phyloP scores from a whole-genome alignment of 1,140 invertebrate species.

The Drosophila ercepeae region DNA sequence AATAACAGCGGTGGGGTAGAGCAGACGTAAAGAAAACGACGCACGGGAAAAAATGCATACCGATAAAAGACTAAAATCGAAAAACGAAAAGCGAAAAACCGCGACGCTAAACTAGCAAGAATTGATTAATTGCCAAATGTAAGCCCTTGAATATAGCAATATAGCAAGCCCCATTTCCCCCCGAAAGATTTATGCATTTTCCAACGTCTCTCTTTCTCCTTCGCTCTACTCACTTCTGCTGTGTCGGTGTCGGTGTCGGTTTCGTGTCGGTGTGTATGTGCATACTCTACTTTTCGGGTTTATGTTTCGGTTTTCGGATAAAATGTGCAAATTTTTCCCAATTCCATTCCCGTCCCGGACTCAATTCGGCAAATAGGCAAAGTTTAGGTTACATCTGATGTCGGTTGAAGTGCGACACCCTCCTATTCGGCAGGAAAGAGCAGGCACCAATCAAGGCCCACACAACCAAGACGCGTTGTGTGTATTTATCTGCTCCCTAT shows the following conservation, averaged over 20 bases:
- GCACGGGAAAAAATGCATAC: constrained; percentile 48
- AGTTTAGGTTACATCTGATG: constrained; percentile 7
- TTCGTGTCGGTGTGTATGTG: constrained; percentile 26
- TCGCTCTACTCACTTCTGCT: constrained; percentile 24
- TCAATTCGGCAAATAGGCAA: constrained; percentile 2
- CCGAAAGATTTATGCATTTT: constrained; percentile 46
- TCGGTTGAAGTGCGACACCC: constrained; percentile 27
- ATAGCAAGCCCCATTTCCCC: constrained; percentile 38
- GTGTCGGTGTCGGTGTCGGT: constrained; percentile 14
- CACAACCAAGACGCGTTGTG: constrained; percentile 23
- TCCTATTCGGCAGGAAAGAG: constrained; percentile 50
- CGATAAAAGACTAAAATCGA: constrained; percentile 33
- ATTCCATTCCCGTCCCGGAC: background rate
- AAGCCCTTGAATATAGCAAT: constrained; percentile 47
- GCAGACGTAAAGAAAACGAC: constrained; percentile 41
- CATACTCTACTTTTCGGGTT: constrained; percentile 45
- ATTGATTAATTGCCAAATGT: constrained; percentile 64
- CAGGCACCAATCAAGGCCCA: constrained; percentile 36
- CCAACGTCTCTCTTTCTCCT: constrained; percentile 22
- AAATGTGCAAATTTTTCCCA: constrained; percentile 13
- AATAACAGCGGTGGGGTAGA: constrained; percentile 44
- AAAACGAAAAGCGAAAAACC: constrained; percentile 25
- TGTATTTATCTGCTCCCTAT: constrained; percentile 53
- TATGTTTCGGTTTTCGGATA: constrained; percentile 9
- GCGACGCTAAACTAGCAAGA: constrained; percentile 58